Percentiles rank a stretch among this genome's conserved stretches.
Conservation (phyloP, 2,113 vertebrate genomes). For the Gadus macrocephalus region DNA sequence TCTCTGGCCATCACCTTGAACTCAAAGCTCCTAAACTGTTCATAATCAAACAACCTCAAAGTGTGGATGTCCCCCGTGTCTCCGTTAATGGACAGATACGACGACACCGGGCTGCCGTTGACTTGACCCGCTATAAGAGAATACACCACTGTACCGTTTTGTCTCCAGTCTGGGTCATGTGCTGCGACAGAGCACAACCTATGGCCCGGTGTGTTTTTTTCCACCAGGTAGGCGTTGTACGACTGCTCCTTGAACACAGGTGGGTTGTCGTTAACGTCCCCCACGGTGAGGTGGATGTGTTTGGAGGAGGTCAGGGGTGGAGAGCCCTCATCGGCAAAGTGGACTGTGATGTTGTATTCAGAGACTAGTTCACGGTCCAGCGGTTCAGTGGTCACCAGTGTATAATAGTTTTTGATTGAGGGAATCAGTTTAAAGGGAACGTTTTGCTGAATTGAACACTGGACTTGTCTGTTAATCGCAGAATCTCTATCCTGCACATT, state of each 20-base stretch:
- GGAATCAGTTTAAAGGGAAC: constrained; percentile 67
- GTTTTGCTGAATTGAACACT: constrained; percentile 54
- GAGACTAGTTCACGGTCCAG: constrained; percentile 49
- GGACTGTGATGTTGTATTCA: constrained; percentile 56
- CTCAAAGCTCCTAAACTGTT: constrained; percentile 42
- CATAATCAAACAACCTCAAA: constrained; percentile 69
- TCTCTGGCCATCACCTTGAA: background rate
- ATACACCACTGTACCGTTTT: constrained; percentile 72
- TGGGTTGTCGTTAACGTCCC: constrained; percentile 72
- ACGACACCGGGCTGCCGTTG: constrained; percentile 57
- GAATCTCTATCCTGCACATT: constrained; percentile 69
- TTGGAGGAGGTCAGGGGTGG: constrained; percentile 53
- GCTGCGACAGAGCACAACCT: constrained; percentile 68
- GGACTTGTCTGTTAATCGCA: constrained; percentile 55
- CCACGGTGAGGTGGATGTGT: constrained; percentile 58
- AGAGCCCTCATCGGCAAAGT: constrained; percentile 56
- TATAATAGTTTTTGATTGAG: constrained; percentile 63
- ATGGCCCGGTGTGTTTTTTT: constrained; percentile 68
- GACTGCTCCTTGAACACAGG: constrained; percentile 57
- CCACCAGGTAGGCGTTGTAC: constrained; percentile 56
- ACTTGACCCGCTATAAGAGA: constrained; percentile 59
- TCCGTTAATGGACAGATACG: constrained; percentile 71
- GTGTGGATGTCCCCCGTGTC: constrained; percentile 67
- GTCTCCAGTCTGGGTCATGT: constrained; percentile 65
- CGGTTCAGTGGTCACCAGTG: constrained; percentile 39